These are phyloP conservation scores for Pteria penguin DNA, from an alignment of 2,888 invertebrate species.

Conservation along the genomic window DNA sequence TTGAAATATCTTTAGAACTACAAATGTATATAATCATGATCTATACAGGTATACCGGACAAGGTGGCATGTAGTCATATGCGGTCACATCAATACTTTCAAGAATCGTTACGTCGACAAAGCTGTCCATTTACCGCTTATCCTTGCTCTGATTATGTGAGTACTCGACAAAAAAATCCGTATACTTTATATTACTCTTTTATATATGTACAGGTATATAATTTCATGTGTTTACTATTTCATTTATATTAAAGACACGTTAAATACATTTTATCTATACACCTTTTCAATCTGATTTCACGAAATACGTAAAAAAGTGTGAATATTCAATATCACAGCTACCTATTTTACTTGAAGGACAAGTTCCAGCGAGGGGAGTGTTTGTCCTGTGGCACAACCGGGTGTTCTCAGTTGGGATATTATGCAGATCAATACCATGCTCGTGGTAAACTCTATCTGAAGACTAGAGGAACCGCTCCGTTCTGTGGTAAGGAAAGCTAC, in stretches of 20 bases:
- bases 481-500: constrained; percentile 85
- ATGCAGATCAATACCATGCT: constrained; percentile 90
- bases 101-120: constrained; percentile 58
- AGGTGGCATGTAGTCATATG: constrained; percentile 63
- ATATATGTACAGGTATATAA: too few relatives aligned
- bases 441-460: constrained; percentile 90
- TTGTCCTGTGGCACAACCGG: constrained; percentile 85
- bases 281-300: too few relatives aligned
- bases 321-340: too few relatives aligned
- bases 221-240: too few relatives aligned
- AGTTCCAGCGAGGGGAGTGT: constrained; percentile 81
- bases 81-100: constrained; percentile 59
- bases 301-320: too few relatives aligned
- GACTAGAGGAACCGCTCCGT: constrained; percentile 94
- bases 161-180: background rate
- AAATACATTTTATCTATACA: too few relatives aligned
- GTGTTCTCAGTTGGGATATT: constrained; percentile 96
- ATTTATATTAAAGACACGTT: too few relatives aligned
- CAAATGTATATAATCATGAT: background rate
- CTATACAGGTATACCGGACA: constrained; percentile 41
- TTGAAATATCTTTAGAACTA: background rate
- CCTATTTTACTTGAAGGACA: constrained; percentile 50
- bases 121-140: constrained; percentile 62
- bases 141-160: constrained; percentile 63
- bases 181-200: background rate